Percentiles rank a stretch among this genome's conserved stretches.
Evolutionary conservation across 2,113 vertebrate genomes (phyloP).

Genomic region (Cyanistes caeruleus): DNA sequence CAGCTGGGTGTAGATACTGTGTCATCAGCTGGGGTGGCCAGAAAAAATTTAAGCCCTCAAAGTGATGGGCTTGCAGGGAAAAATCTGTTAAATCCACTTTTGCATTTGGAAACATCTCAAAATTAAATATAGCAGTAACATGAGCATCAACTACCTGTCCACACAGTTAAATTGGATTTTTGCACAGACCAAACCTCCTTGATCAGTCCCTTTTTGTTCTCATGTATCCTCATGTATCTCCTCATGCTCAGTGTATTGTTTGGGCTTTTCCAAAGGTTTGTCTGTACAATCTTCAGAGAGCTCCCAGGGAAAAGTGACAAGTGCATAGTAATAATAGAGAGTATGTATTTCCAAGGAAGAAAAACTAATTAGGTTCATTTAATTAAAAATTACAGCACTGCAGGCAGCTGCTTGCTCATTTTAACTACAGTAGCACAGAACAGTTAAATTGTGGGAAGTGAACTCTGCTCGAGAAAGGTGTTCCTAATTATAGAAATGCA

Average conservation of each 20-base stretch:
- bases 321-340: not conserved
- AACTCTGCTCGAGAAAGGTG: slow-evolving; percentile 18
- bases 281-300: not conserved
- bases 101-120: not conserved
- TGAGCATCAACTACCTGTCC: not conserved
- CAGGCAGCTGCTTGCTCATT: slow-evolving; percentile 18
- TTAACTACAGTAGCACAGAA: slow-evolving; percentile 51
- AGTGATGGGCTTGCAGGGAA: not conserved
- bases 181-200: not conserved
- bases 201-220: not conserved
- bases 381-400: slow-evolving; percentile 40
- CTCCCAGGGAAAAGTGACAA: not conserved
- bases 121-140: not conserved
- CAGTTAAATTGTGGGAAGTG: slow-evolving; percentile 10
- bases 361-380: slow-evolving; percentile 55
- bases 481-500: slow-evolving; percentile 44
- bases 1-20: not conserved
- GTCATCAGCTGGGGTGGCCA: not conserved
- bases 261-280: not conserved
- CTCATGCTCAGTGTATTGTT: not conserved
- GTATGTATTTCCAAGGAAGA: slow-evolving; percentile 15
- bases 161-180: not conserved
- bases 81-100: not conserved
- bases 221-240: too few species aligned
- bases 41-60: not conserved